Conservation (phyloP, 2,113 vertebrate genomes). For the Cebidichthys violaceus region DNA sequence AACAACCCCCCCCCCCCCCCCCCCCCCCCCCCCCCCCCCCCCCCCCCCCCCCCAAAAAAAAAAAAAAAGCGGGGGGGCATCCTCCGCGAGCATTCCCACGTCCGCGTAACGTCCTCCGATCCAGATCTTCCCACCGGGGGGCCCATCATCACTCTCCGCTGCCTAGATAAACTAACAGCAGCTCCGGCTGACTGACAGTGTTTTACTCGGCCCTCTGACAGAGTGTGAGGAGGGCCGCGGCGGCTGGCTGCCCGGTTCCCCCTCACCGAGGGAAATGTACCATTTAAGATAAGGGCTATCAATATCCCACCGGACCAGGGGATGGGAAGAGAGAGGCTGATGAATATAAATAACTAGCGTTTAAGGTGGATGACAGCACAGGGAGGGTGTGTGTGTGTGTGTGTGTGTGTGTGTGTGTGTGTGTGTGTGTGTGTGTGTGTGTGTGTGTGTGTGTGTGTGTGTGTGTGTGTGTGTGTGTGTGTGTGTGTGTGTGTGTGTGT, state of each 20-base stretch:
- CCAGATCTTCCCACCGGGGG: conserved; percentile 40
- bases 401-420: too few species aligned
- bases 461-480: too few species aligned
- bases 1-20: too few species aligned
- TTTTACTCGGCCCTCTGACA: conserved; percentile 83
- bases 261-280: conserved; percentile 68
- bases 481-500: too few species aligned
- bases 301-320: conserved; percentile 58
- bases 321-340: conserved; percentile 52
- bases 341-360: conserved; percentile 62
- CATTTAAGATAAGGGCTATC: conserved; percentile 82
- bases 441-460: too few species aligned
- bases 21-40: too few species aligned
- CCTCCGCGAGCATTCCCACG: conserved; percentile 8
- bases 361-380: conserved; percentile 56
- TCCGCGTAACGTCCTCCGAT: conserved; percentile 28
- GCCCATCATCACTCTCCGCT: conserved; percentile 85
- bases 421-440: too few species aligned
- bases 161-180: conserved; percentile 94
- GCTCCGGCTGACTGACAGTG: conserved; percentile 78
- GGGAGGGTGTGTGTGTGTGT: too few species aligned
- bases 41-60: too few species aligned
- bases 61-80: too few species aligned
- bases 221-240: conserved; percentile 77
- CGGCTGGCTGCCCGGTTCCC: conserved; percentile 61